Conservation (phyloP, 2,113 vertebrate genomes). For the Heloderma charlesbogerti region DNA sequence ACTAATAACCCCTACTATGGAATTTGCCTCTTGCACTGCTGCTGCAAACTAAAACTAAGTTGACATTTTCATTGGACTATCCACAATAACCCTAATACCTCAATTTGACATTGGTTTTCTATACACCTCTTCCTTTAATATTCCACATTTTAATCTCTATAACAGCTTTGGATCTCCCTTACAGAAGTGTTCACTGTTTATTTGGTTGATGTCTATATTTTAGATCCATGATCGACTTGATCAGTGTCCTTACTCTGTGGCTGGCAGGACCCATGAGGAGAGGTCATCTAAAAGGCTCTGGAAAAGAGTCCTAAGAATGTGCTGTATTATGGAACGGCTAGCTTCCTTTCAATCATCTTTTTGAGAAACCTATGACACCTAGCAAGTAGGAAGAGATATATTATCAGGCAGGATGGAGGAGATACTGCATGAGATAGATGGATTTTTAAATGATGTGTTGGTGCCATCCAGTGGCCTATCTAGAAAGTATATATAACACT, state of each 20-base stretch:
- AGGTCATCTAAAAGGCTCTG: neutral
- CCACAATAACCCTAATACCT: neutral
- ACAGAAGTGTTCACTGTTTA: neutral
- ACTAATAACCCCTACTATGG: neutral
- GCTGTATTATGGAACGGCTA: neutral
- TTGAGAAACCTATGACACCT: neutral
- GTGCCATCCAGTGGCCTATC: conserved; percentile 21
- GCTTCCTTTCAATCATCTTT: neutral
- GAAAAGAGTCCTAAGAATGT: too few relatives aligned
- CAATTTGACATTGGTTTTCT: neutral
- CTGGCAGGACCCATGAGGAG: neutral
- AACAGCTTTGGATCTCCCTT: neutral
- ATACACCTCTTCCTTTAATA: neutral
- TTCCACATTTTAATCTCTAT: too few relatives aligned
- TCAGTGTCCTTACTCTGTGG: neutral
- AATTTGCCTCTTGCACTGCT: neutral
- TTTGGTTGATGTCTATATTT: neutral
- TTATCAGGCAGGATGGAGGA: neutral
- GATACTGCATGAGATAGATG: neutral
- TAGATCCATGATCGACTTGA: neutral
- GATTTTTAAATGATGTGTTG: neutral
- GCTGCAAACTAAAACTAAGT: neutral
- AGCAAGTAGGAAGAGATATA: neutral
- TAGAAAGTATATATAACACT: neutral
- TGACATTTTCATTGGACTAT: neutral